Evolutionary conservation across 2,797 vertebrate species (phyloP).

Genomic region (Lepus oiostolus): DNA sequence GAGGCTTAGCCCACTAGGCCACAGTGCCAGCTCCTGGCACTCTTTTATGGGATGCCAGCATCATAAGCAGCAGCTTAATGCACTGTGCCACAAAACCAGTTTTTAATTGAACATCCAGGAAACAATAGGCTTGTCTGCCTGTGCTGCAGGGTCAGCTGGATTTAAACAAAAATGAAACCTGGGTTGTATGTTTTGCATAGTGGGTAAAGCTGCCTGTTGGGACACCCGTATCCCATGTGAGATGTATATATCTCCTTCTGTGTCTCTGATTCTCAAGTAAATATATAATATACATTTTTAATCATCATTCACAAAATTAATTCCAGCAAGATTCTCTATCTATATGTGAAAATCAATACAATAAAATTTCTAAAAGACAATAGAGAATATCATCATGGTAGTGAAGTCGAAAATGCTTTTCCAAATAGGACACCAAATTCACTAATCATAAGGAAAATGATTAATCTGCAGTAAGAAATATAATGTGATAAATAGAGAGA

Average conservation of each 20-base stretch:
- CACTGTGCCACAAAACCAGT: too few relatives aligned
- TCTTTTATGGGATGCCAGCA: too few relatives aligned
- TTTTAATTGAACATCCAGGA: not conserved
- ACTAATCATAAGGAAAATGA: not conserved
- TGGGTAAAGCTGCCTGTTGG: too few relatives aligned
- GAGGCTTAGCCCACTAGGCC: too few relatives aligned
- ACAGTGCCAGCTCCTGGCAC: too few relatives aligned
- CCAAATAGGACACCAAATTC: not conserved
- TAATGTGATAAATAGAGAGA: not conserved
- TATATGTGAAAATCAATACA: not conserved
- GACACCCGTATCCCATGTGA: too few relatives aligned
- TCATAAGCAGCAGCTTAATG: too few relatives aligned
- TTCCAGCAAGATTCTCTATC: not conserved
- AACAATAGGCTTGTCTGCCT: not conserved
- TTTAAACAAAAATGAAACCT: not conserved
- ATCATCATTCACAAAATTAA: not conserved
- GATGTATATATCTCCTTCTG: too few relatives aligned
- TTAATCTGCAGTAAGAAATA: not conserved
- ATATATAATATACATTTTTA: too few relatives aligned
- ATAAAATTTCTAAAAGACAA: not conserved
- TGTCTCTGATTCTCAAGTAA: too few relatives aligned
- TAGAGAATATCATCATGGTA: not conserved
- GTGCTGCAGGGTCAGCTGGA: not conserved
- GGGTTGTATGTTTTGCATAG: too few relatives aligned
- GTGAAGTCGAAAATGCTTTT: not conserved